Base-by-base conservation (phyloP, 2,888 invertebrate species). In the Acanthosoma haemorrhoidale region DNA sequence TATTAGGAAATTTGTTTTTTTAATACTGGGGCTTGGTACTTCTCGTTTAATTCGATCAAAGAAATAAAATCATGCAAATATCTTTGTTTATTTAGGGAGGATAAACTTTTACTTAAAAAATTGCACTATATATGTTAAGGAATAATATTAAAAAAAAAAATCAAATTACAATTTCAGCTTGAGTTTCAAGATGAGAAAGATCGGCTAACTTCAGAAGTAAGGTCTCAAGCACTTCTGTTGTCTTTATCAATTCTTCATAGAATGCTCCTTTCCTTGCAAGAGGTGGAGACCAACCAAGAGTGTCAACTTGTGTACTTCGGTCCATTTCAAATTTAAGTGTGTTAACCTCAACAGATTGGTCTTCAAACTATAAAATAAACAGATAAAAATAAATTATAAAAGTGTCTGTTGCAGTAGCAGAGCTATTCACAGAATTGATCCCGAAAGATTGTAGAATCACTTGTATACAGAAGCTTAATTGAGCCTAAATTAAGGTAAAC, bases 221-320 rank as follows among this genome's bases (percentile, higher is more conserved):
- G 6, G 82, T 83, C 60, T 84, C 84, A 74, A 90, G 88, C 77
- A 94, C 93, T 51, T 81, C 81, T 4, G 92, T 83, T 0, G 92
- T 93, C 3, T 87, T 85, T 41, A 85, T 83, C 38, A 94, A 80
- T 79, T 94, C 92, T 75, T 86, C 87, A 68, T 87, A 81, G 77
- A 92, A 94, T 0, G 92, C 92, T 77, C 93, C 92, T 79, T 90
- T 89, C 32, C 76, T 71, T 31, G 74, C 70, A 16, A 76, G 64
- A 3, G 75, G 74, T 1, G 69, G 69, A 5, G 66, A 71, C 72
- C 71, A 73, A 8, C 72, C 72, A 9, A 73, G 67, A 0, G 93
- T 94, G 77, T 92, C 88, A 1, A 93, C 93, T 82, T 94, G 93
- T 4, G 91, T 87, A 0, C 88, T 87, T 0, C 86, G 86, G 76